Evolutionary conservation across 2,113 vertebrate genomes (phyloP).

Genomic region (Bucco capensis): DNA sequence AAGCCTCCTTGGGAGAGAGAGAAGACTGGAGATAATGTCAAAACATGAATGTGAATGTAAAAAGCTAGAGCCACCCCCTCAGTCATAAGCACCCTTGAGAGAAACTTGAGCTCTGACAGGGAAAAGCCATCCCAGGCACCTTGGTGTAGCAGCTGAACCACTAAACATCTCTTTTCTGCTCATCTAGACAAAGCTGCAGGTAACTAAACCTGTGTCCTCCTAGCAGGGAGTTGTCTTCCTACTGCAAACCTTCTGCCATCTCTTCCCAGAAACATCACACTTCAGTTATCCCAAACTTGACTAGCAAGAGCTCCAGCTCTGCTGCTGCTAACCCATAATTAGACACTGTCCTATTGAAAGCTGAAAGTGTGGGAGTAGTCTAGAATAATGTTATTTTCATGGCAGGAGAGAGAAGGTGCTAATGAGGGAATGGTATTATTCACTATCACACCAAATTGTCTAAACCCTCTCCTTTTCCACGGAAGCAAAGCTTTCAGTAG

Average conservation of each 20-base stretch:
- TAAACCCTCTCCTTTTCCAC: not conserved
- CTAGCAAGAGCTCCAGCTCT: not conserved
- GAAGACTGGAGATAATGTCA: not conserved
- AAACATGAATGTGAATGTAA: not conserved
- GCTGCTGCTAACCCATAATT: not conserved
- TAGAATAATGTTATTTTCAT: not conserved
- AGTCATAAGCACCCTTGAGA: not conserved
- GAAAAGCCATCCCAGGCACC: not conserved
- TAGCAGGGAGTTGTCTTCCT: not conserved
- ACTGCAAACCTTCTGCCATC: not conserved
- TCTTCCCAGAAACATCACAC: not conserved
- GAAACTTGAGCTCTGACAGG: not conserved
- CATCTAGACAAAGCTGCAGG: not conserved
- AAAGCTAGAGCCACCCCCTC: not conserved
- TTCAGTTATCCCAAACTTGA: not conserved
- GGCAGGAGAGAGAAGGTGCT: not conserved
- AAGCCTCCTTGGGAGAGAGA: not conserved
- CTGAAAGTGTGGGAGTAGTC: not conserved
- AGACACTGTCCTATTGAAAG: not conserved
- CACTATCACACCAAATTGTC: not conserved
- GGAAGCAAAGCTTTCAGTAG: not conserved
- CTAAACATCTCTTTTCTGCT: not conserved
- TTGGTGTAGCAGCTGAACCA: not conserved
- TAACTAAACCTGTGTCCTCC: not conserved
- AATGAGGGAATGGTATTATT: not conserved